Evolutionary conservation across 2,888 invertebrate species (phyloP).

Genomic region (Pycnomerus fuliginosus): DNA sequence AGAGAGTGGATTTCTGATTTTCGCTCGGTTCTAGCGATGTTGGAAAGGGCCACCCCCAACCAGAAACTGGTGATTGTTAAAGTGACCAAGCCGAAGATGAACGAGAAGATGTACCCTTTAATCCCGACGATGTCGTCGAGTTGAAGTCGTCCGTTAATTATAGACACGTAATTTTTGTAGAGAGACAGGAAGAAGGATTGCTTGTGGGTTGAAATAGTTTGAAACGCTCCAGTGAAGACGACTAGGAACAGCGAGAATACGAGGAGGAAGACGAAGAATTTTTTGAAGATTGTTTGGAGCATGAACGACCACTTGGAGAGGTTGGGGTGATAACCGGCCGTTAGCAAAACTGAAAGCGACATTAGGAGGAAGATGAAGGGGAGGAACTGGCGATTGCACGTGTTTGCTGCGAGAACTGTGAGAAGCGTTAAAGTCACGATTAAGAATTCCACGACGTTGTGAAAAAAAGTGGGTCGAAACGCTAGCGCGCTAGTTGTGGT

Average conservation of each 20-base stretch:
- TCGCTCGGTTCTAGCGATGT: constrained; percentile 5
- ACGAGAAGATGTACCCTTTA: constrained; percentile 1
- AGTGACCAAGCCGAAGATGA: constrained; percentile 4
- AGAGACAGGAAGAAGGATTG: too few species aligned
- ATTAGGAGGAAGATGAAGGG: constrained; percentile 4
- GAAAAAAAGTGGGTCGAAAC: background rate
- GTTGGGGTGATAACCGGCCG: constrained; percentile 8
- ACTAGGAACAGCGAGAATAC: constrained; percentile 4
- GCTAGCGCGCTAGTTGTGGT: background rate
- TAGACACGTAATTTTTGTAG: too few species aligned
- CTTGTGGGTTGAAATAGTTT: constrained; percentile 1
- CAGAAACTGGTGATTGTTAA: constrained; percentile 5
- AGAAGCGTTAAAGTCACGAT: background rate
- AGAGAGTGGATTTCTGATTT: constrained; percentile 5
- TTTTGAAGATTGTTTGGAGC: constrained; percentile 9
- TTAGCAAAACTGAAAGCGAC: constrained; percentile 5
- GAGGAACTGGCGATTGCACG: background rate
- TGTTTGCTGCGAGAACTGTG: background rate
- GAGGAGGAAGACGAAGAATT: constrained; percentile 2
- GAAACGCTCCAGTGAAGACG: constrained; percentile 1
- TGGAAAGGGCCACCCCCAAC: constrained; percentile 3
- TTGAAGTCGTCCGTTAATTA: too few species aligned
- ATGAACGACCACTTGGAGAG: constrained; percentile 11
- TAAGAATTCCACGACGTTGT: background rate
- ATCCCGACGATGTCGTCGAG: constrained; percentile 1